Evolutionary conservation across 2,113 vertebrate genomes (phyloP).

Genomic region (Pseudorectes ferrugineus): DNA sequence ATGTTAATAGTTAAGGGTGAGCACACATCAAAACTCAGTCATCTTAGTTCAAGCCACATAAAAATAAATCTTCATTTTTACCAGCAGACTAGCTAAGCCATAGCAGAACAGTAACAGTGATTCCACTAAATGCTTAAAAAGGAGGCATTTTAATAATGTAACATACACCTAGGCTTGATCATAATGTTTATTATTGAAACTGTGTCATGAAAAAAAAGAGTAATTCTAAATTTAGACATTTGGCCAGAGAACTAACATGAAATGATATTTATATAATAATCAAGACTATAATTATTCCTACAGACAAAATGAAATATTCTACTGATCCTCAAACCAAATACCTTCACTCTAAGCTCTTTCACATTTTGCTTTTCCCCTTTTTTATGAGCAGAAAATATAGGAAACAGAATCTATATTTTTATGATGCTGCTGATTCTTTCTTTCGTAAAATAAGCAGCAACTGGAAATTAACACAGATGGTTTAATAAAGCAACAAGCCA

Average conservation of each 20-base stretch:
- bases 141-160: constrained; percentile 35
- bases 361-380: background rate
- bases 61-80: constrained; percentile 14
- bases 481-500: background rate
- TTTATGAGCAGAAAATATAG: background rate
- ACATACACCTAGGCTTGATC: background rate
- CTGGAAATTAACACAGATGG: background rate
- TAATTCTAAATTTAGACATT: constrained; percentile 33
- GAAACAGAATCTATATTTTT: background rate
- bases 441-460: background rate
- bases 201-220: background rate
- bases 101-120: background rate
- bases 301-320: constrained; percentile 27
- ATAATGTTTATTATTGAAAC: constrained; percentile 46
- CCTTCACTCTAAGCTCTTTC: background rate
- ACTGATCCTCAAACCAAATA: background rate
- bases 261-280: constrained; percentile 33
- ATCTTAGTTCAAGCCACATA: constrained; percentile 23
- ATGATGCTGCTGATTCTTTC: background rate
- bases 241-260: background rate
- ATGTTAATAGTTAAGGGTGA: constrained; percentile 38
- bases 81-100: background rate
- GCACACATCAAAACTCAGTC: constrained; percentile 38
- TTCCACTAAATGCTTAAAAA: background rate
- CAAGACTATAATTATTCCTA: background rate